phyloP scores from a whole-genome alignment of 2,797 vertebrate genomes.

The Ctenopoma kingsleyae region DNA sequence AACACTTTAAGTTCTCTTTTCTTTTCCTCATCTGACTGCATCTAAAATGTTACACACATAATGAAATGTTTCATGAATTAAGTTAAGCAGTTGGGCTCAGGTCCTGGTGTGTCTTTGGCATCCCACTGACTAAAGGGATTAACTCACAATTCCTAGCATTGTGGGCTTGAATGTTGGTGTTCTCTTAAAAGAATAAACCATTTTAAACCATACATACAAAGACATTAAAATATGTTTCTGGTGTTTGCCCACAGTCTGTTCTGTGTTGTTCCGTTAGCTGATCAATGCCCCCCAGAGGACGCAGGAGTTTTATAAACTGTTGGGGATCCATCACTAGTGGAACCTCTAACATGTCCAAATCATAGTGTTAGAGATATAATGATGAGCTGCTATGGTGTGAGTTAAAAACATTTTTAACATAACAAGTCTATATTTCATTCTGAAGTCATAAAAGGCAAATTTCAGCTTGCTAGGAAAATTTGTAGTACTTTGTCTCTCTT shows the following conservation, averaged over 20 bases:
- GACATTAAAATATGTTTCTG: constrained; percentile 54
- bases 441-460: neutral
- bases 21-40: constrained; percentile 9
- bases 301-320: constrained; percentile 14
- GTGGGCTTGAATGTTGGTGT: constrained; percentile 15
- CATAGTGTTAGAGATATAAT: constrained; percentile 3
- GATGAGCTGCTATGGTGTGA: neutral
- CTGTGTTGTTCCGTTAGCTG: constrained; percentile 54
- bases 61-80: constrained; percentile 8
- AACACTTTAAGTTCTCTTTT: constrained; percentile 3
- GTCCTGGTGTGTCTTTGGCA: constrained; percentile 33
- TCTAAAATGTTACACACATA: neutral
- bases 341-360: constrained; percentile 2
- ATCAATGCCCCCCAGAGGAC: constrained; percentile 68
- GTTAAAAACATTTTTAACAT: constrained; percentile 1
- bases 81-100: constrained; percentile 28
- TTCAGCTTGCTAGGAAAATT: neutral
- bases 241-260: constrained; percentile 50
- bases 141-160: constrained; percentile 47
- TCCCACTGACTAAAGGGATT: constrained; percentile 44
- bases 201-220: constrained; percentile 53
- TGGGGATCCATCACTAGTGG: constrained; percentile 19
- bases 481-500: neutral
- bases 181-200: constrained; percentile 35
- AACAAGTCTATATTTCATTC: neutral